Conservation (phyloP, 2,797 vertebrate genomes). For the Falco columbarius region DNA sequence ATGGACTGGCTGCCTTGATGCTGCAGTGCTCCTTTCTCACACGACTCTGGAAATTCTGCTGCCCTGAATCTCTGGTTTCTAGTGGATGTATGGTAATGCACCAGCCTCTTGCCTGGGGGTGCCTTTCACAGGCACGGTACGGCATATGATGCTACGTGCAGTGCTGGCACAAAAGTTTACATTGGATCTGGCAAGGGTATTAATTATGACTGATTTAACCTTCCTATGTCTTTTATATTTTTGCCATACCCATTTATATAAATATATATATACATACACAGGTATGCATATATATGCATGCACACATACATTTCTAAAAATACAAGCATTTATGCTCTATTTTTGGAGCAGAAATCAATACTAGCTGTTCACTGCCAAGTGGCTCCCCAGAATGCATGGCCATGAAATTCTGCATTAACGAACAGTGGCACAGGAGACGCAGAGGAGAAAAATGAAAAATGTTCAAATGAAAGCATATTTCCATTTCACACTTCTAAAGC, state of each 20-base stretch:
- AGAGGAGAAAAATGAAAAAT: neutral
- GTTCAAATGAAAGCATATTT: neutral
- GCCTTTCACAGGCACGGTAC: neutral
- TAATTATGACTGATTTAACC: neutral
- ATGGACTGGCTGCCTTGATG: neutral
- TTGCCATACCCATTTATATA: neutral
- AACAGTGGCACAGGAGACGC: neutral
- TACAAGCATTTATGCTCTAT: neutral
- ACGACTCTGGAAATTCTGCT: constrained; percentile 43
- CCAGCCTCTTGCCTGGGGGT: neutral
- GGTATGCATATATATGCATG: neutral
- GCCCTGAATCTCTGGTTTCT: constrained; percentile 23
- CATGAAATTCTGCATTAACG: neutral
- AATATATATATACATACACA: neutral
- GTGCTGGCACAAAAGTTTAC: neutral
- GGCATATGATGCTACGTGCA: neutral
- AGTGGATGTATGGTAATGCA: neutral
- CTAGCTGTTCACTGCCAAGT: neutral
- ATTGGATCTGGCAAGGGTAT: neutral
- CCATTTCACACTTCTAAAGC: neutral
- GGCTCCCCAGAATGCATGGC: neutral
- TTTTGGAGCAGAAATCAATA: constrained; percentile 52
- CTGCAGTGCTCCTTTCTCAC: constrained; percentile 6
- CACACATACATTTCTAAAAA: neutral
- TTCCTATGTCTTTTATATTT: neutral